These are phyloP conservation scores for Rhea americana DNA, from an alignment of 2,113 vertebrate genomes.

Conservation along the genomic window DNA sequence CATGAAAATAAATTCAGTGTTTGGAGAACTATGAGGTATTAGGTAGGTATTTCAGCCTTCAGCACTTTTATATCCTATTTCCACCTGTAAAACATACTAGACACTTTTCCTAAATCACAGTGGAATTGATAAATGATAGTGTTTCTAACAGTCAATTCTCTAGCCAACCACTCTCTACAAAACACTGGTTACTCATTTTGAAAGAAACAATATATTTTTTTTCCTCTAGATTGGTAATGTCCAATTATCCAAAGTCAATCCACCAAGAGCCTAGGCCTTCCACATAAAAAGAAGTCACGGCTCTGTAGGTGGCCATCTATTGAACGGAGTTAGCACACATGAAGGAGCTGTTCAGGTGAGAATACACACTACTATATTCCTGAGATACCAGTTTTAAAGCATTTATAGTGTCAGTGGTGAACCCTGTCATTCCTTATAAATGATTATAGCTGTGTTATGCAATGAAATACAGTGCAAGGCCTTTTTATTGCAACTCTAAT, in stretches of 20 bases:
- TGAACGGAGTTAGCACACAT: background rate
- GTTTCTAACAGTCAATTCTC: background rate
- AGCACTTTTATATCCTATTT: background rate
- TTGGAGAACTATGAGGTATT: background rate
- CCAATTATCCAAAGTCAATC: background rate
- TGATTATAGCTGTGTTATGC: background rate
- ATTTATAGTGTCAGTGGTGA: background rate
- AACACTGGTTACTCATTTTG: background rate
- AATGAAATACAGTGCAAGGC: slow-evolving; percentile 5
- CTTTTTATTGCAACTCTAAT: slow-evolving; percentile 48
- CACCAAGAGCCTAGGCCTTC: background rate
- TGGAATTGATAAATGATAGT: background rate
- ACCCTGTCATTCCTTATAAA: background rate
- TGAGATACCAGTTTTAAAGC: background rate
- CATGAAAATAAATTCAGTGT: background rate
- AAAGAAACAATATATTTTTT: background rate
- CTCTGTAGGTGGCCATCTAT: background rate
- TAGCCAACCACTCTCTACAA: background rate
- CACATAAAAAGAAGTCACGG: background rate
- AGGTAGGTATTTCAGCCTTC: slow-evolving; percentile 24
- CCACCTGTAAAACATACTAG: slow-evolving; percentile 23
- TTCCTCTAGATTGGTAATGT: background rate
- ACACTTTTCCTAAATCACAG: background rate
- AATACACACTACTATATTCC: background rate
- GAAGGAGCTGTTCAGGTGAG: background rate